A percentile compares a stretch with the other conserved stretches of the same genome.
Conservation (phyloP, 2,113 vertebrate species). For the Ariopsis seemanni region DNA sequence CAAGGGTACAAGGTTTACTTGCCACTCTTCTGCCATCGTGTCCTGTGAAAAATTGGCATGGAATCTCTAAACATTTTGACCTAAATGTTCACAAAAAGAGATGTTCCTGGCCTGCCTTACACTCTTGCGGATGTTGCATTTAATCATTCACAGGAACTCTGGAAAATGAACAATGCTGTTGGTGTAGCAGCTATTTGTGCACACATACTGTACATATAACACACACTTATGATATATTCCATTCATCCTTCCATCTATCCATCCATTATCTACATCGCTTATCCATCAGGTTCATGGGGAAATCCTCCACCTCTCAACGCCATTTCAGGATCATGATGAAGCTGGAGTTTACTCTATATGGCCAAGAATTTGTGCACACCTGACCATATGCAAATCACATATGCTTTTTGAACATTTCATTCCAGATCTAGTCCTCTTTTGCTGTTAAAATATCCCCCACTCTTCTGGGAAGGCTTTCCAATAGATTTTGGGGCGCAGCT, state of each 20-base stretch:
- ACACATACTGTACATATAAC: not conserved
- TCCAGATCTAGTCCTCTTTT: not conserved
- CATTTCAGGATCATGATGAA: too few species aligned
- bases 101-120: not conserved
- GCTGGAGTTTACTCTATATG: not conserved
- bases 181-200: too few species aligned
- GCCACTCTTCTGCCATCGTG: not conserved
- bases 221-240: too few species aligned
- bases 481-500: not conserved
- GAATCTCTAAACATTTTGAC: constrained; percentile 1
- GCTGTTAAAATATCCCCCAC: not conserved
- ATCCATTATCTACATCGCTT: too few species aligned
- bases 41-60: not conserved
- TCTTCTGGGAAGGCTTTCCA: not conserved
- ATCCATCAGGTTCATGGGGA: too few species aligned
- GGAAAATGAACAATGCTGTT: constrained; percentile 1
- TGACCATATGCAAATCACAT: not conserved
- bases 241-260: not conserved
- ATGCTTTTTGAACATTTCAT: not conserved
- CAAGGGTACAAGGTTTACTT: not conserved
- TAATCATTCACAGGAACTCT: constrained; percentile 2
- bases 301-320: too few species aligned
- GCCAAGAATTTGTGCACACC: not conserved
- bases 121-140: not conserved
- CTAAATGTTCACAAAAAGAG: constrained; percentile 1